phyloP scores from a whole-genome alignment of 2,113 vertebrate genomes.

The Pagrus major region DNA sequence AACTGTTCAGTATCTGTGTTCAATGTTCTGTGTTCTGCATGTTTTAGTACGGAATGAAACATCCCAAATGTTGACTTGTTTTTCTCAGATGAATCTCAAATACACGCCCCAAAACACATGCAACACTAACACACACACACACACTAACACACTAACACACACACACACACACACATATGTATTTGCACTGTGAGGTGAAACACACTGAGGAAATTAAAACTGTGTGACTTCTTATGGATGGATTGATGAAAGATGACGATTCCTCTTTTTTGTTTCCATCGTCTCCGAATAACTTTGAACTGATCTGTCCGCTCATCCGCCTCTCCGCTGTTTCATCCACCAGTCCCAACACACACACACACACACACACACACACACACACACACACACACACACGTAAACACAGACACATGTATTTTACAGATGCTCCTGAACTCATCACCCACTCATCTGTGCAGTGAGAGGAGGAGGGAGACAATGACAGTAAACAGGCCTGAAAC shows the following conservation, averaged over 20 bases:
- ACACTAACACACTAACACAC: constrained; percentile 28
- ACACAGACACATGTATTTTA: constrained; percentile 16
- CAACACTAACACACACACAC: constrained; percentile 33
- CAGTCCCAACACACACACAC: background rate
- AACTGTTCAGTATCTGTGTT: constrained; percentile 86
- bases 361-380: constrained; percentile 4
- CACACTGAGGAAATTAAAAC: constrained; percentile 77
- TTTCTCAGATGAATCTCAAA: constrained; percentile 61
- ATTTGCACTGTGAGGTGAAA: constrained; percentile 75
- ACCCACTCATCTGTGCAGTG: constrained; percentile 38
- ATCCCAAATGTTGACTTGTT: constrained; percentile 78
- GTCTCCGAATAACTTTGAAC: background rate
- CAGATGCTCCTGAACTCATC: constrained; percentile 53
- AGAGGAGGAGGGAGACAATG: constrained; percentile 53
- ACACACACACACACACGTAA: constrained; percentile 7
- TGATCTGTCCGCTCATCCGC: background rate
- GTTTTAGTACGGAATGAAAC: constrained; percentile 86
- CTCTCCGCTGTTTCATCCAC: constrained; percentile 9
- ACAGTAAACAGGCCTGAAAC: constrained; percentile 24
- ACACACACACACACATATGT: constrained; percentile 24
- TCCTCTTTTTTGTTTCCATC: constrained; percentile 14
- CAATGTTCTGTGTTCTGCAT: constrained; percentile 89
- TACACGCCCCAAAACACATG: constrained; percentile 22
- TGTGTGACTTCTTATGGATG: constrained; percentile 54
- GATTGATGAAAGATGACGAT: constrained; percentile 50